Evolutionary conservation across 2,888 invertebrate genomes (phyloP), one percentile per base, ranked within the genome.

Genomic region (Endomychus coccineus): DNA sequence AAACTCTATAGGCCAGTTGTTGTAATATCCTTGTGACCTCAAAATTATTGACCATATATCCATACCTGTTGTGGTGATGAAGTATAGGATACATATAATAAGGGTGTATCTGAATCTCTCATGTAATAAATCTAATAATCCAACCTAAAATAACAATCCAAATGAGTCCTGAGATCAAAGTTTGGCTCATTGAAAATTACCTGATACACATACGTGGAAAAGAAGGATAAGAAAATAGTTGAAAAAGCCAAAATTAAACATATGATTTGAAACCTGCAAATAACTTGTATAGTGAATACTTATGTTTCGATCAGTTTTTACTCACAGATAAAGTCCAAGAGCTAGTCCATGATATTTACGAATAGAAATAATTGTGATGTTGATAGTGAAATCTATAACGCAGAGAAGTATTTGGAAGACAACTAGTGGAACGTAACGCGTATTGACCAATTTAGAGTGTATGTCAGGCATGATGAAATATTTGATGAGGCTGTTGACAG

Each of bases 211-310:
- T 37, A 33, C 14, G 38, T 38, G 11, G 38, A 15, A 10, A 38
- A 34, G 11, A 33, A 38, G 16, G 16, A 16, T 6, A 38, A 31
- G 19, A 38, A 38, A 9, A 38, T 38, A 9, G 34, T 34, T 4
- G 38, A 38, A 34, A 38, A 33, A 11, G 38, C 27, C 27, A 38
- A 9, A 13, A 38, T 24, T 7, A 38, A 27, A 17, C 38, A 38
- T 28, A 38, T 29, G 29, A 33, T 23, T 27, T 38, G 38, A 27
- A 38, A 25, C 11, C 38, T 38, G 23, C 21, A 37, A 36, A 5
- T 15, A 11, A 10, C 15, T 4, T 13, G 11, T 10, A 16, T 14
- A 11, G 10, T 19, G 4, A 12, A 21, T 21, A 13, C 13, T 11
- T 3, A n/a, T n/a, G 15, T 4, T 3, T 11, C 14, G 19, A 16